Conservation (phyloP, 2,888 invertebrate genomes). For the Sinotaia quadrata region DNA sequence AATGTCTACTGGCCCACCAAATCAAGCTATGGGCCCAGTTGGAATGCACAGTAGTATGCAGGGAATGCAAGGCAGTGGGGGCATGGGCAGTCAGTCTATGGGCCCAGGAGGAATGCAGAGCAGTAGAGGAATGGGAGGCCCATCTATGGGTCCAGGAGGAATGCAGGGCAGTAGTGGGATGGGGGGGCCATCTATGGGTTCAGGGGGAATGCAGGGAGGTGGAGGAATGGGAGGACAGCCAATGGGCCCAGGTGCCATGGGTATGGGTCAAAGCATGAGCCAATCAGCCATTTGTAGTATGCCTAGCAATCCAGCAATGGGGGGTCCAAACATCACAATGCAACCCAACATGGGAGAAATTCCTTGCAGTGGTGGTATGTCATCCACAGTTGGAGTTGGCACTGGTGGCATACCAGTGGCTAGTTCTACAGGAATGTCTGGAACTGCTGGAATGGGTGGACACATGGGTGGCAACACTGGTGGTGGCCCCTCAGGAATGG, state of each 20-base stretch:
- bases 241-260: slow-evolving; percentile 17
- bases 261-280: slow-evolving; percentile 36
- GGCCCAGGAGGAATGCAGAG: slow-evolving; percentile 43
- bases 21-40: slow-evolving; percentile 39
- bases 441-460: slow-evolving; percentile 18
- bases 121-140: slow-evolving; percentile 47
- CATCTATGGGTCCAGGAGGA: slow-evolving; percentile 39
- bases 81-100: slow-evolving; percentile 22
- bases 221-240: slow-evolving; percentile 34
- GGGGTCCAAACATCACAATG: slow-evolving; percentile 50
- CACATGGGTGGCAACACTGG: not conserved
- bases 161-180: slow-evolving; percentile 40
- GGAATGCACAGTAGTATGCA: slow-evolving; percentile 40
- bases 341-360: slow-evolving; percentile 44
- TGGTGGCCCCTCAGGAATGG: slow-evolving; percentile 20
- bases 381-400: slow-evolving; percentile 2
- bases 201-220: slow-evolving; percentile 42
- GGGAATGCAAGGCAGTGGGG: slow-evolving; percentile 34
- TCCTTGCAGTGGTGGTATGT: slow-evolving; percentile 20
- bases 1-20: slow-evolving; percentile 38
- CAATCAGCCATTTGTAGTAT: slow-evolving; percentile 30
- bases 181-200: slow-evolving; percentile 31
- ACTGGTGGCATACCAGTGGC: slow-evolving; percentile 16
- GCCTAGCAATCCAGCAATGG: slow-evolving; percentile 37
- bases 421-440: slow-evolving; percentile 29